Evolutionary conservation across 2,888 invertebrate genomes (phyloP).

Genomic region (Aplocera efformata): DNA sequence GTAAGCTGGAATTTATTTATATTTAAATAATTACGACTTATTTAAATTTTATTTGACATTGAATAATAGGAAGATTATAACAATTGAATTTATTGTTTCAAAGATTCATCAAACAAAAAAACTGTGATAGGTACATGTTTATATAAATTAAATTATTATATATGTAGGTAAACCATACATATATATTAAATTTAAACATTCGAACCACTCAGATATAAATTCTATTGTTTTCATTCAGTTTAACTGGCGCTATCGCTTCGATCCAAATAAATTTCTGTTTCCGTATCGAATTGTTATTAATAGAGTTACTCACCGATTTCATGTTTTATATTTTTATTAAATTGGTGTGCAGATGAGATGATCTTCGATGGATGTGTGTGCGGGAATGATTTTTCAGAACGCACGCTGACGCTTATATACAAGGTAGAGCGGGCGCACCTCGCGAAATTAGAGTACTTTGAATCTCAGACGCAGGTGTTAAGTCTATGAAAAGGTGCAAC

Average conservation of each 20-base stretch:
- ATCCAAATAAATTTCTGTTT: slow-evolving; percentile 7
- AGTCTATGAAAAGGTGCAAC: slow-evolving; percentile 20
- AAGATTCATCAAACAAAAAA: no score
- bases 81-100: no score
- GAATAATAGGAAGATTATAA: no score
- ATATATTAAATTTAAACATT: no score
- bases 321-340: slow-evolving; percentile 47
- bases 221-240: no score
- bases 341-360: slow-evolving; percentile 46
- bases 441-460: slow-evolving; percentile 70
- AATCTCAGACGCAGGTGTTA: slow-evolving; percentile 35
- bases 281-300: slow-evolving; percentile 8
- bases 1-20: no score
- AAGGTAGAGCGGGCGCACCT: slow-evolving; percentile 48
- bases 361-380: slow-evolving; percentile 65
- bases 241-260: slow-evolving; percentile 4
- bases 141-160: no score
- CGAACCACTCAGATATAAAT: no score
- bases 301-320: slow-evolving; percentile 68
- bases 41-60: no score
- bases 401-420: slow-evolving; percentile 67
- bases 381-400: slow-evolving; percentile 77
- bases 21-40: no score
- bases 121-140: no score
- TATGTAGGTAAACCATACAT: no score